Conservation (phyloP, 2,888 invertebrate species). For the Elmis aenea region DNA sequence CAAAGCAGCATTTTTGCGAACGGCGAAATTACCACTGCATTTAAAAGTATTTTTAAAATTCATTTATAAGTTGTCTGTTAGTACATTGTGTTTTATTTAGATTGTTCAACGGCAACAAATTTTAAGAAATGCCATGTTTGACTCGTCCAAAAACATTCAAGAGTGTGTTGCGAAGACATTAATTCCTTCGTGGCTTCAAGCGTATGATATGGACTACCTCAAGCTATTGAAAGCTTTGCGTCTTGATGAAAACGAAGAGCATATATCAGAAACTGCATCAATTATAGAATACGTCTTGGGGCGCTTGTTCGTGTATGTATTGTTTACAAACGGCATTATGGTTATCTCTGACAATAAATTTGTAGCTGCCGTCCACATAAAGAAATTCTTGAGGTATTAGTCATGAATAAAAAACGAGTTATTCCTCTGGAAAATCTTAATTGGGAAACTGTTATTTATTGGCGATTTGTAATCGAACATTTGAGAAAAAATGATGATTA, state of each 20-base stretch:
- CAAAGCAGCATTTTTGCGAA: conserved; percentile 49
- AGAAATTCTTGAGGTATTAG: conserved; percentile 46
- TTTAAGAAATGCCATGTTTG: conserved; percentile 59
- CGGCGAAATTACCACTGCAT: conserved; percentile 23
- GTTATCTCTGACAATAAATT: too few species aligned
- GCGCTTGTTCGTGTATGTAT: conserved; percentile 52
- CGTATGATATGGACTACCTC: conserved; percentile 65
- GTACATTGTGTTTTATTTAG: conserved; percentile 48
- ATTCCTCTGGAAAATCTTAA: conserved; percentile 50
- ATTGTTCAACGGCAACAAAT: conserved; percentile 60
- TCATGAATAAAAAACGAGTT: conserved; percentile 45
- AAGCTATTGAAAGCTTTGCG: conserved; percentile 70
- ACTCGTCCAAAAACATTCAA: conserved; percentile 49
- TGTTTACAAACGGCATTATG: conserved; percentile 12
- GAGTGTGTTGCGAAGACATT: conserved; percentile 49
- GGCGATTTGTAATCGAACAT: conserved; percentile 57
- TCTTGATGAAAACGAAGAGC: conserved; percentile 61
- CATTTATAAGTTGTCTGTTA: conserved; percentile 51
- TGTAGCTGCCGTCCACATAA: conserved; percentile 31
- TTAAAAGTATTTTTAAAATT: conserved; percentile 32
- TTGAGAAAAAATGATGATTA: conserved; percentile 42
- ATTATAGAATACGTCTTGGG: conserved; percentile 52
- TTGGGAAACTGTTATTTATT: conserved; percentile 57
- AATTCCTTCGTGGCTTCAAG: conserved; percentile 71
- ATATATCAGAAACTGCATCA: conserved; percentile 56